A percentile compares a stretch with the other conserved stretches of the same genome.
Evolutionary conservation across 2,113 vertebrate species (phyloP).

Genomic region (Pluvialis apricaria): DNA sequence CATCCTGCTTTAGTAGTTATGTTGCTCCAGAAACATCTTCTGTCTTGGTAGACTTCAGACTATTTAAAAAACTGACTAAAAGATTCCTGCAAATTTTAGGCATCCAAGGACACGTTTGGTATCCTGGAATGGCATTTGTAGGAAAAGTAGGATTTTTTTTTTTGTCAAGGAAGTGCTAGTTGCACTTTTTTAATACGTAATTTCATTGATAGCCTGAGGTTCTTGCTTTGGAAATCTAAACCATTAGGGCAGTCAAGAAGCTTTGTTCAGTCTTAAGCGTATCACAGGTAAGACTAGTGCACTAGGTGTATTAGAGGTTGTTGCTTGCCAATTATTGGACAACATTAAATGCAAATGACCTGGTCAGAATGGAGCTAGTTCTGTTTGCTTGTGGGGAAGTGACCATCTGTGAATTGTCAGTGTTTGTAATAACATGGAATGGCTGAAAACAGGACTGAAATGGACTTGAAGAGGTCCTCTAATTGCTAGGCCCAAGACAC

Average conservation of each 20-base stretch:
- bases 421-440: neutral
- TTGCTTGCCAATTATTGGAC: neutral
- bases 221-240: neutral
- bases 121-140: neutral
- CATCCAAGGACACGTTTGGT: neutral
- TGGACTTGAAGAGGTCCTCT: neutral
- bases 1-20: neutral
- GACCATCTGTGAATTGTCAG: neutral
- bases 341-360: neutral
- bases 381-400: neutral
- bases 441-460: neutral
- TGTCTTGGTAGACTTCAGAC: neutral
- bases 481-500: neutral
- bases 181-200: rapidly evolving
- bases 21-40: neutral
- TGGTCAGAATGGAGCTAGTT: neutral
- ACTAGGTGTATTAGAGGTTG: neutral
- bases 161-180: neutral
- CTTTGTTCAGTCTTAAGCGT: neutral
- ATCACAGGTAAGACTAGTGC: neutral
- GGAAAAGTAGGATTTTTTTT: neutral
- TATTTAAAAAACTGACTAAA: neutral
- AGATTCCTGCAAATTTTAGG: neutral
- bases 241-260: neutral
- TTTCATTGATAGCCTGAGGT: neutral